These are phyloP conservation scores for Etia nguti DNA, from an alignment of 2,113 vertebrate genomes.

Conservation along the genomic window DNA sequence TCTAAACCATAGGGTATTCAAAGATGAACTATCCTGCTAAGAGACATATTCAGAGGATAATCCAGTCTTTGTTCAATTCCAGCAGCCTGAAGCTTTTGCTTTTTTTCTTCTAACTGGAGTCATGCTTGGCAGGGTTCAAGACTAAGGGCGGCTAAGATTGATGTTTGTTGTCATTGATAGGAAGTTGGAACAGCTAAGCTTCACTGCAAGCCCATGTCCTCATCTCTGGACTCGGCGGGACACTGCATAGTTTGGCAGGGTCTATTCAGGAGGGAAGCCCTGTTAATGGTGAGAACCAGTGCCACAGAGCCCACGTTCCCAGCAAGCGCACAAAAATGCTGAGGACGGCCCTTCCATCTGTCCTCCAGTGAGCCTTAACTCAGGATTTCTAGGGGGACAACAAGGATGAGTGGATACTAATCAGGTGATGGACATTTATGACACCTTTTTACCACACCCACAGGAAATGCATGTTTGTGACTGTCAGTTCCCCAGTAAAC, in stretches of 20 bases:
- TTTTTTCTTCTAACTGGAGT: constrained; percentile 64
- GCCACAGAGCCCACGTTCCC: constrained; percentile 79
- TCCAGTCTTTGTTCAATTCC: constrained; percentile 78
- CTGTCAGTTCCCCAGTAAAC: background rate
- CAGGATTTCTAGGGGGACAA: constrained; percentile 2
- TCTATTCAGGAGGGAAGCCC: constrained; percentile 81
- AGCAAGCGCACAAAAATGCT: constrained; percentile 63
- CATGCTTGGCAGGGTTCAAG: constrained; percentile 59
- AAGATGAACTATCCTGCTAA: constrained; percentile 54
- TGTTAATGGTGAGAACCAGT: constrained; percentile 82
- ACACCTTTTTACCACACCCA: background rate
- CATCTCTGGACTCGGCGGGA: constrained; percentile 82
- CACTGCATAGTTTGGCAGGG: constrained; percentile 84
- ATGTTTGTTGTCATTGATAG: constrained; percentile 87
- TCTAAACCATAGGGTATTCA: constrained; percentile 36
- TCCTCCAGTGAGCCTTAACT: constrained; percentile 15
- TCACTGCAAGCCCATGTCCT: constrained; percentile 84
- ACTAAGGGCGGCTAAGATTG: constrained; percentile 84
- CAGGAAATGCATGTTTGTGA: background rate
- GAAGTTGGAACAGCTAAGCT: constrained; percentile 87
- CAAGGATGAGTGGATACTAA: constrained; percentile 3
- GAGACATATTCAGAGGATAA: constrained; percentile 73
- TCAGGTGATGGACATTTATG: background rate
- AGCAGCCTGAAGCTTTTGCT: constrained; percentile 47
- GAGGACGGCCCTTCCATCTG: constrained; percentile 48